Base-by-base conservation (phyloP, 2,888 invertebrate genomes). In the Eupithecia dodoneata region DNA sequence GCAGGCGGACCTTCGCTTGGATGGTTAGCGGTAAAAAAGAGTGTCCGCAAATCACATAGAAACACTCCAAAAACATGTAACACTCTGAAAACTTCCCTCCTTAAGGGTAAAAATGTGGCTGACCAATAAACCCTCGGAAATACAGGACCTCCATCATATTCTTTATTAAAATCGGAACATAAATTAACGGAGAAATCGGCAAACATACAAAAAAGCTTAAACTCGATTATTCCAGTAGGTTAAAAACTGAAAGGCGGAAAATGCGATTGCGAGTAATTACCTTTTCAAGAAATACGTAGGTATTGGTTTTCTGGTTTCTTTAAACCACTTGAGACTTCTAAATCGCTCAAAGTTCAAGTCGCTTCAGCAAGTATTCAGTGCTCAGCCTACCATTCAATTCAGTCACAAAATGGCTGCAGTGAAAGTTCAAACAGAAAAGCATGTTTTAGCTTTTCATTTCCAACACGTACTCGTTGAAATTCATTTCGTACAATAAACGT, bases 371-470 rank as follows among this genome's bases (percentile, higher is more conserved):
- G 72, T 80, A 59, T 73, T 6, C 18, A 78, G 71, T 3, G 5
- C 79, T 71, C 74, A 55, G 41, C 18, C 49, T 45, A 12, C 72
- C 47, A 74, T 82, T 82, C 83, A 85, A 85, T 85, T 85, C 86
- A 83, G 82, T 84, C 78, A 85, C 82, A 81, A 84, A 85, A 83
- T 83, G 79, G 82, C 81, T 84, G 85, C 85, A 87, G 81, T 79
- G 80, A 81, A 82, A 82, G 82, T 82, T 81, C 79, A 65, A 66
- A 69, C 70, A 75, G 45, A 70, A 55, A 52, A 72, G 41, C 44
- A 71, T 70, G 13, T 59, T 70, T 71, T 66, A 70, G 18, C 42
- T 49, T 73, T 73, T 71, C 49, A 67, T 73, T 74, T 69, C 75
- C 71, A 71, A 45, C 67, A 76, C 67, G 74, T 74, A 59, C n/a